Base-by-base conservation (phyloP, 1,140 invertebrate species). In the Coptotermes formosanus region DNA sequence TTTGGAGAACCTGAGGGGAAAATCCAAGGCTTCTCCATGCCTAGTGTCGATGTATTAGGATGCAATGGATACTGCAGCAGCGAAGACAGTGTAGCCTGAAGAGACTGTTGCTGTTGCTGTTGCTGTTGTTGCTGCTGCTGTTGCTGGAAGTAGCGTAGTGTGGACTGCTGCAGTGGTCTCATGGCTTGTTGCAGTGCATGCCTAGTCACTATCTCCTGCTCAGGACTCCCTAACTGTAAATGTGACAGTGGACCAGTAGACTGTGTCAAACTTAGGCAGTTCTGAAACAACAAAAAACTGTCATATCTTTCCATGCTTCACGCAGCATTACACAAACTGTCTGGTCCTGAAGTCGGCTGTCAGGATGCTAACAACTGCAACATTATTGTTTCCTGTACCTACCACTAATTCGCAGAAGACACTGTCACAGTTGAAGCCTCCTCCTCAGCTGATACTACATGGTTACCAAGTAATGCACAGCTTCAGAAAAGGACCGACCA, bases 101-200 rank as follows among this genome's bases (percentile, higher is more conserved):
- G 75, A 32, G 88, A 88, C 12, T 89, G 88, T 0, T 89, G 87
- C 30, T 91, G 90, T 85, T 89, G 90, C 21, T 90, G 89, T n/a
- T 89, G 89, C 3, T 91, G 90, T 6, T 90, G 88, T 32, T 91
- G 89, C 52, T 89, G 89, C 23, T 90, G 88, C 52, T 91, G 90
- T 52, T 91, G 90, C 32, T 86, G 85, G 38, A 86, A 82, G 89
- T 89, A 45, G 83, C 89, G 9, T 86, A 83, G 32, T 87, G 89
- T 83, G 88, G 82, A 83, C 89, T 89, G 48, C 88, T 87, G 32
- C 90, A 89, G 0, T 86, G 87, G 3, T 89, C 48, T 84, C 30
- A 64, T 55, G 48, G 59, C 59, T 30, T 52, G 48, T 25, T 84
- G 83, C 12, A 84, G 43, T 6, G 83, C 83, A 11, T 84, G 83